A percentile compares a stretch with the other conserved stretches of the same genome.
These are phyloP conservation scores for Ammospiza maritima DNA, from an alignment of 2,797 vertebrate genomes.

Conservation along the genomic window DNA sequence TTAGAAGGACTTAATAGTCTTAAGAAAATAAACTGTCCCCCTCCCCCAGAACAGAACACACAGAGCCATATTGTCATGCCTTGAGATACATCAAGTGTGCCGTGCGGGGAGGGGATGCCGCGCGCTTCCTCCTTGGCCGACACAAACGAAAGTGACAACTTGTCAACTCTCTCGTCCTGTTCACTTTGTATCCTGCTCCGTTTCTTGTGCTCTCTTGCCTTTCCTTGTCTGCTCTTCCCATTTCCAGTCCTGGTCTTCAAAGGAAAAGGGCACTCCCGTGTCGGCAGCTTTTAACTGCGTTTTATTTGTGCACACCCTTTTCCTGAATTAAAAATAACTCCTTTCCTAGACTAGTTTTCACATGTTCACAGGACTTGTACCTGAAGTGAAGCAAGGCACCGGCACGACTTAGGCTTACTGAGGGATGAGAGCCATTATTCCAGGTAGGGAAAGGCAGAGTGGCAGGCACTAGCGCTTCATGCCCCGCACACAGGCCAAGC, in stretches of 20 bases:
- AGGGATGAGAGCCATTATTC: background rate
- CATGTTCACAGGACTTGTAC: background rate
- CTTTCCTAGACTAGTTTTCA: background rate
- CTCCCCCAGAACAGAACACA: conserved; percentile 48
- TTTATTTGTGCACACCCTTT: conserved; percentile 12
- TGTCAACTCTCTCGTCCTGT: conserved; percentile 68
- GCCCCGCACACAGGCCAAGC: background rate
- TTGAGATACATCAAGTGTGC: conserved; percentile 67
- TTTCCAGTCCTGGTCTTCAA: conserved; percentile 28
- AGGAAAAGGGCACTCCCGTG: background rate
- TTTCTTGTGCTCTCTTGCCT: conserved; percentile 46
- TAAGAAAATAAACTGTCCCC: conserved; percentile 76
- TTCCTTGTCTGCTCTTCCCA: conserved; percentile 37
- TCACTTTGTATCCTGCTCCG: conserved; percentile 54
- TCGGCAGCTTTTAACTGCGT: background rate
- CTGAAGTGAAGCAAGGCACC: background rate
- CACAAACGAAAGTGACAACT: conserved; percentile 67
- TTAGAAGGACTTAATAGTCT: conserved; percentile 77
- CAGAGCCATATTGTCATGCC: conserved; percentile 61
- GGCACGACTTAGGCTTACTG: background rate
- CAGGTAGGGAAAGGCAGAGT: background rate
- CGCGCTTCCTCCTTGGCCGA: background rate
- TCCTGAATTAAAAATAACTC: background rate
- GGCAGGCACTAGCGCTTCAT: background rate
- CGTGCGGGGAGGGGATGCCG: background rate